Evolutionary conservation across 2,888 invertebrate species (phyloP).

Genomic region (Philonicus albiceps): DNA sequence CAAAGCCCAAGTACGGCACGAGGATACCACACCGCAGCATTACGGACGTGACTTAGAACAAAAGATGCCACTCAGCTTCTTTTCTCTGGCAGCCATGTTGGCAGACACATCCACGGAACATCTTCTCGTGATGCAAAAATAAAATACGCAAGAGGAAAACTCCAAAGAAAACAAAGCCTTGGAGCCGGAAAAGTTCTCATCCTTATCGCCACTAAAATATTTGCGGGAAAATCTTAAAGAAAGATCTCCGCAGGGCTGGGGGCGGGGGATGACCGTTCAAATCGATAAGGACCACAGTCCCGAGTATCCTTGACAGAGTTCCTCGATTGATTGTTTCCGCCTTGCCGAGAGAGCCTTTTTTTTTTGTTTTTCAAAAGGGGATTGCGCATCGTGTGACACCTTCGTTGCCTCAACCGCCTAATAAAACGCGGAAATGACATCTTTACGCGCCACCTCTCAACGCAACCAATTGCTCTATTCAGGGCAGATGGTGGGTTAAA

Average conservation of each 20-base stretch:
- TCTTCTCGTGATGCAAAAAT: constrained; percentile 9
- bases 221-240: constrained; percentile 29
- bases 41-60: constrained; percentile 52
- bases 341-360: constrained; percentile 20
- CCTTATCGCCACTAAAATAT: constrained; percentile 35
- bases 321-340: constrained; percentile 40
- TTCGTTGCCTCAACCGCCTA: background rate
- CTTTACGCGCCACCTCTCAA: background rate
- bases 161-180: constrained; percentile 32
- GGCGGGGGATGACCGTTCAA: background rate
- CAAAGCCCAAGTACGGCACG: background rate
- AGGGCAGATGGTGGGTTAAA: background rate
- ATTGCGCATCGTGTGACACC: background rate
- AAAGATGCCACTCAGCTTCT: constrained; percentile 52
- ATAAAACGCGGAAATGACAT: constrained; percentile 28
- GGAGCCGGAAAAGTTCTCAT: constrained; percentile 36
- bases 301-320: constrained; percentile 33
- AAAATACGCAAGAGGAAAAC: constrained; percentile 36
- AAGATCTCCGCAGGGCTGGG: background rate
- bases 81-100: constrained; percentile 52
- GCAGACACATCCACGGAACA: constrained; percentile 46
- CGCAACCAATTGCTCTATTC: background rate
- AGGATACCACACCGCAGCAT: constrained; percentile 48
- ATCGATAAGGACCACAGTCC: constrained; percentile 11
- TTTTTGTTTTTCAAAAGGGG: background rate